These are phyloP conservation scores for Rhabdomys dilectus DNA, from an alignment of 2,113 vertebrate genomes.

Conservation along the genomic window DNA sequence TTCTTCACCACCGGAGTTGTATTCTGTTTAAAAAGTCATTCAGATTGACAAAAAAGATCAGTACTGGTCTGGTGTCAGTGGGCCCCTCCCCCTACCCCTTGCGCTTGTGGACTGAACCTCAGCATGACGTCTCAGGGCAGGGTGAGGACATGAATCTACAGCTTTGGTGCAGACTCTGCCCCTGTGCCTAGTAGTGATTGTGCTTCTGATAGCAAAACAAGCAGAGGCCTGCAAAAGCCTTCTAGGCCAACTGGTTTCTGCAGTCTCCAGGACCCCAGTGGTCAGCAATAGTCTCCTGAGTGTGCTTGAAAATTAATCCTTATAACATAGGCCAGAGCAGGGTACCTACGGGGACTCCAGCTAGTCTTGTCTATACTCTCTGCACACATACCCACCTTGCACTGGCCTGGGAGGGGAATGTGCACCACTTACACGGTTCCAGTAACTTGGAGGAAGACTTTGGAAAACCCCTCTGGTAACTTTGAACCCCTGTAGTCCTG, in stretches of 20 bases:
- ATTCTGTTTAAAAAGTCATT: neutral
- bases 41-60: neutral
- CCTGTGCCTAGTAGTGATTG: neutral
- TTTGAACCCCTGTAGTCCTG: neutral
- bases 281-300: no score
- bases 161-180: neutral
- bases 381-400: neutral
- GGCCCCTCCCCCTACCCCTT: no score
- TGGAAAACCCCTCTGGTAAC: neutral
- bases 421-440: fast-evolving
- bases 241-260: neutral
- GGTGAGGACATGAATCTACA: no score
- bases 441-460: neutral
- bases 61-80: neutral
- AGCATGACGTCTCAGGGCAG: no score
- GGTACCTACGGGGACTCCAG: fast-evolving
- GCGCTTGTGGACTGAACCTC: neutral
- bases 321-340: fast-evolving
- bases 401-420: no score
- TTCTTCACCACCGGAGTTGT: neutral
- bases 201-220: neutral
- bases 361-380: neutral
- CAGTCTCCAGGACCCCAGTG: neutral
- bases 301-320: neutral
- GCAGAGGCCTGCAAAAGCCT: fast-evolving